Evolutionary conservation across 2,888 invertebrate genomes (phyloP), one percentile per base, ranked within the genome.

Genomic region (Carterocephalus palaemon): DNA sequence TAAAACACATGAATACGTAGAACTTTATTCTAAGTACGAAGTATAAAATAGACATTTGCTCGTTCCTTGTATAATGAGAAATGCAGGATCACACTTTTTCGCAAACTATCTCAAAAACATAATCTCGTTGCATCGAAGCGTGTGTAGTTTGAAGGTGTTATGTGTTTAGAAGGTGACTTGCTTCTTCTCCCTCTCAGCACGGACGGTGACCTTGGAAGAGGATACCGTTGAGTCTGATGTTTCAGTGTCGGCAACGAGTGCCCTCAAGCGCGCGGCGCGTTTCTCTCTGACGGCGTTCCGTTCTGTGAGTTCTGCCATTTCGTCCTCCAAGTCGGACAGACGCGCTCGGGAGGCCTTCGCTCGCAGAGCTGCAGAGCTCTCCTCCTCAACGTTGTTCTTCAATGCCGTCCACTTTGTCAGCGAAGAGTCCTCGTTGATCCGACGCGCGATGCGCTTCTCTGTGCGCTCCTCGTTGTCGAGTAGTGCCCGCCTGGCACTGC

Each of bases 261-360:
- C 91, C 40, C 91, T 88, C 17, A 94, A 88, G 39, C 92, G 90
- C 0, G 92, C 92, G 1, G 91, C 90, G 31, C 93, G 89, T 48
- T 90, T 90, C 64, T 94, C 93, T 52, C 93, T 88, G 10, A 90
- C 90, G 0, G 90, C 91, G 59, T 89, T 90, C 60, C 91, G 89
- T 62, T 93, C 92, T 9, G 85, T 90, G 47, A 93, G 75, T 55
- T 91, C 92, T 26, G 90, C 89, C 91, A 93, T 93, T 72, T 94
- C 94, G 36, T 90, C 90, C 62, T 94, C 93, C 28, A 94, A 79
- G 60, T 93, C 93, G 22, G 88, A 88, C 9, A 94, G 78, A 33
- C 93, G 89, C 5, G 92, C 92, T 52, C 91, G 88, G 1, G 91
- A 88, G 16, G 88, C 89, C 57, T 89, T 90, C 0, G 93, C 93